Base-by-base conservation (phyloP, 2,113 vertebrate genomes). In the Beaufortia kweichowensis region DNA sequence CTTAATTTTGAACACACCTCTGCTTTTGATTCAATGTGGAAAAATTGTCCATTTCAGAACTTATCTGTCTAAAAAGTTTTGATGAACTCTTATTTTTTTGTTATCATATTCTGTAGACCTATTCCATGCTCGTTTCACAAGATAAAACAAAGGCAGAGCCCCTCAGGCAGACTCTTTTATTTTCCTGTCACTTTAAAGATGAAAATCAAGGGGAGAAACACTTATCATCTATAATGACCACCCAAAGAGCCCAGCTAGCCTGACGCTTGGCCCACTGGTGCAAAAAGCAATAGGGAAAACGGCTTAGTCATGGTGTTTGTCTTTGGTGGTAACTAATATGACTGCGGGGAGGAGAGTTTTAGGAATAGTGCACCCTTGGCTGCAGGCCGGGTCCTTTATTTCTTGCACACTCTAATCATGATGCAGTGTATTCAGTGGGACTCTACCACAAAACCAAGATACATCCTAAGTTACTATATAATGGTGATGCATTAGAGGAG, bases 401-500 rank as follows among this genome's bases (percentile, higher is more conserved):
- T 39, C 33, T 69, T 63, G 43, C 15, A 50, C 35, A 29, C 46
- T 75, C 66, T 83, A 80, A 79, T 83, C 56, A 59, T 81, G 79
- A 83, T 81, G 76, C 63, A 72, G 79, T 83, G 62, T 60, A 78
- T 65, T 65, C 15, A 29, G 23, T 72, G 55, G 77, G 59, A 46
- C 67, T 29, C 39, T 77, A 39, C 57, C 77, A 76, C 79, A 69
- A 63, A 48, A n/a, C 74, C 77, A 85, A 72, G 68, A 60, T 46
- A 60, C 70, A 76, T 83, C 77, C 76, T 70, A 67, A 77, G 53
- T 85, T 70, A n/a, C n/a, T n/a, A n/a, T n/a, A 75, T 85, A 81
- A 83, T 80, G 48, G 66, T 80, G 84, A 85, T 82, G 76, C 81
- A 85, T 85, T 78, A 76, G 23, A 65, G 41, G 11, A 75, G 69